Evolutionary conservation across 1,140 invertebrate species (phyloP), one percentile per base, ranked within the genome.

Genomic region (Trinorchestia longiramus): DNA sequence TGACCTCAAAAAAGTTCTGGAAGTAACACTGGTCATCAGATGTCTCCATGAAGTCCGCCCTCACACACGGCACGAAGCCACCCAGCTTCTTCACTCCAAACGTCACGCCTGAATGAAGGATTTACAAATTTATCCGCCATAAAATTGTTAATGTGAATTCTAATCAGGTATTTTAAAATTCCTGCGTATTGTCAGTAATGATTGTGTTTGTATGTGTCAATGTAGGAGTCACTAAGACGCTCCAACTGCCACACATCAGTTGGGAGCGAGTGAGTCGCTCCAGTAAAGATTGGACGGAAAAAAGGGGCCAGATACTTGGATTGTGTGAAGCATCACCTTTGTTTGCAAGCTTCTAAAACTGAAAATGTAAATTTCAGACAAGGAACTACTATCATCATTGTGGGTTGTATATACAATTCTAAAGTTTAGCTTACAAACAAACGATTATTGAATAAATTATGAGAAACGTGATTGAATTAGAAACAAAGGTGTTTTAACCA

Each of bases 1-100:
- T 91, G 6, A 94, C 92, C 92, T 94, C 92, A 94, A 94, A 94
- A 40, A 94, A 94, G 44, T 94, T 94, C 19, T 94, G 44, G 92
- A 94, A 94, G 44, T 17, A 94, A 6, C 36, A n/a, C 44, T 94
- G 4, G 44, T 94, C 92, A n/a, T 94, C 43, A 47, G 92, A 94
- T 40, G 43, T 47, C 40, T 45, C 43, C 43, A 47, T n/a, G 36
- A 45, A 43, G 44, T 43, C 92, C 15, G 44, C 8, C 45, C 11
- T 40, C 3, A 42, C 88, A 91, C 41, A 42, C 6, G 92, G 92
- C 92, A 94, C 44, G 44, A 43, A 94, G 43, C 92, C 92, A 0
- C 92, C 92, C 43, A 43, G 11, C 36, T 43, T 45, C 43, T 47
- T 44, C 44, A 45, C 92, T n/a, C 92, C 92, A 44, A 43, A 94